Conservation (phyloP, 30 jellyfish, hydroid and myxozoan genomes). For the Sanderia malayensis region DNA sequence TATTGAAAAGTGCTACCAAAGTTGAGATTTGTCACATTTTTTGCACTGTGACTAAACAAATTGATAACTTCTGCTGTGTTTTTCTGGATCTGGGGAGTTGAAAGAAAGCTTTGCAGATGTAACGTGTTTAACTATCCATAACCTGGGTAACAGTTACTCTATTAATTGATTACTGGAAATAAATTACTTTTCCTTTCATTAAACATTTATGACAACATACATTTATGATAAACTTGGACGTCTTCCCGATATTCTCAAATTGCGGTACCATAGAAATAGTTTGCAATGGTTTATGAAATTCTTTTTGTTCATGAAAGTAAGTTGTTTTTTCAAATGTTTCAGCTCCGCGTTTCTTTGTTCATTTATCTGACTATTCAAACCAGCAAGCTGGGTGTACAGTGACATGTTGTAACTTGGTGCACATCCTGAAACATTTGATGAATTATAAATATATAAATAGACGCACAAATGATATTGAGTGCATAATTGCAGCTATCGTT, state of each 20-base stretch:
- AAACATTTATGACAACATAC: neutral
- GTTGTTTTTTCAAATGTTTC: slow-evolving; percentile 4
- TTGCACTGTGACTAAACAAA: slow-evolving; percentile 11
- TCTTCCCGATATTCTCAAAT: neutral
- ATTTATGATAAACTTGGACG: neutral
- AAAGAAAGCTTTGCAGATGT: too few species aligned
- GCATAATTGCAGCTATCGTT: too few species aligned
- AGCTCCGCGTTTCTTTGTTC: slow-evolving; percentile 10
- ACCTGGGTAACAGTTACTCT: too few species aligned
- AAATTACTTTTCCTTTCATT: neutral
- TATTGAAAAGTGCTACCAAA: slow-evolving; percentile 16
- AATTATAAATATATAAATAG: too few species aligned
- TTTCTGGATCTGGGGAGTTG: too few species aligned
- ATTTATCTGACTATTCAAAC: neutral
- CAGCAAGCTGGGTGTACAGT: neutral
- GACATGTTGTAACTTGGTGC: neutral
- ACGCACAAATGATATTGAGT: too few species aligned
- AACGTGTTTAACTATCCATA: too few species aligned
- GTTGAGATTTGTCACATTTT: slow-evolving; percentile 18
- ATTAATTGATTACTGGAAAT: too few species aligned
- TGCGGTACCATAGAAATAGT: slow-evolving; percentile 11
- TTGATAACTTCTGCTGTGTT: too few species aligned
- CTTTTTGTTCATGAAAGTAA: slow-evolving; percentile 1
- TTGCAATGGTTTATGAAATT: neutral
- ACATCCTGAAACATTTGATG: slow-evolving; percentile 5